Percentiles rank a stretch among this genome's conserved stretches.
These are phyloP conservation scores for Condylura cristata DNA, from an alignment of 2,113 vertebrate species.

Conservation along the genomic window DNA sequence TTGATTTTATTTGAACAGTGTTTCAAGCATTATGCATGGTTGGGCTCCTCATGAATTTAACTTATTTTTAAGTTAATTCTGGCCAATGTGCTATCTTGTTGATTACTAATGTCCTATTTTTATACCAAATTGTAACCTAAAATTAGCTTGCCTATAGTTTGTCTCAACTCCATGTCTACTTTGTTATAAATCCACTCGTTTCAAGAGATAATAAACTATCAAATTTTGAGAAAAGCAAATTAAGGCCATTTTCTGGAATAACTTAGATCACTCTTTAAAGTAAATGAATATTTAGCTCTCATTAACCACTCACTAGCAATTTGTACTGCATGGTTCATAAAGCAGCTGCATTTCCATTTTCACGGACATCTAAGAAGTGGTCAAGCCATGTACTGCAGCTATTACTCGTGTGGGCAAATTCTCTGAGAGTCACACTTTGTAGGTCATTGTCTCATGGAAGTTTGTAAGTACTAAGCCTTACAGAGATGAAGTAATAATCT, in stretches of 20 bases:
- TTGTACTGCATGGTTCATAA: background rate
- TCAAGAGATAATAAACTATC: background rate
- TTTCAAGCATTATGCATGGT: background rate
- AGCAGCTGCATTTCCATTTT: background rate
- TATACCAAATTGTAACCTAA: background rate
- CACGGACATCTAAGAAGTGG: background rate
- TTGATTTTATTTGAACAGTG: background rate
- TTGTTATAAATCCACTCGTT: background rate
- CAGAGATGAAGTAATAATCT: background rate
- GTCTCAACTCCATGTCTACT: background rate
- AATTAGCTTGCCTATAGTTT: background rate
- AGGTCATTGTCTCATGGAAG: background rate
- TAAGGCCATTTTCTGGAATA: background rate
- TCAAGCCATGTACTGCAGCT: background rate
- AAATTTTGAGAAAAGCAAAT: background rate
- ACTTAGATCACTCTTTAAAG: background rate
- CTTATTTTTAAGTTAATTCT: background rate
- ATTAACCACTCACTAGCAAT: background rate
- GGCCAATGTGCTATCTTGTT: background rate
- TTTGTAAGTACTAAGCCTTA: background rate
- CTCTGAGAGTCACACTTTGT: background rate
- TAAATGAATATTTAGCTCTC: background rate
- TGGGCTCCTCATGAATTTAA: background rate
- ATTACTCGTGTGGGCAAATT: background rate
- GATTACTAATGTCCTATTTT: background rate